A percentile compares a stretch with the other conserved stretches of the same genome.
Evolutionary conservation across 2,113 vertebrate genomes (phyloP).

Genomic region (Takifugu bimaculatus): DNA sequence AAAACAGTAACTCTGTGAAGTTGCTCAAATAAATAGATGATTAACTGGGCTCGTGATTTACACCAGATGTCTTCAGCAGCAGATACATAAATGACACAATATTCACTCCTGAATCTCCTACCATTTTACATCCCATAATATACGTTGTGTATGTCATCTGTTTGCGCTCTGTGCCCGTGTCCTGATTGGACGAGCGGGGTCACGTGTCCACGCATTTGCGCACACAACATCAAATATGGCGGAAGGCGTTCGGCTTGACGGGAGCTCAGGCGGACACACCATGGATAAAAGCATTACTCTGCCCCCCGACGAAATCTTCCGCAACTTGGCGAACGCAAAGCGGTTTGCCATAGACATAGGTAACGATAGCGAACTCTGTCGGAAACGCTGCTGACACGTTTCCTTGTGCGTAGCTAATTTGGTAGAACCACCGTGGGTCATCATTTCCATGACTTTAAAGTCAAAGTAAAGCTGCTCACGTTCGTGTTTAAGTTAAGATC

Average conservation of each 20-base stretch:
- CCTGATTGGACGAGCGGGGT: constrained; percentile 41
- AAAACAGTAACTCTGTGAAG: not conserved
- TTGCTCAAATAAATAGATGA: too few relatives aligned
- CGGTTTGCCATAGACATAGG: constrained; percentile 97
- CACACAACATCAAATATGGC: constrained; percentile 71
- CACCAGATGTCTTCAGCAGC: too few relatives aligned
- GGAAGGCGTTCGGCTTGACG: constrained; percentile 72
- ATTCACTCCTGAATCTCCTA: too few relatives aligned
- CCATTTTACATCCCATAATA: too few relatives aligned
- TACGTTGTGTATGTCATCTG: too few relatives aligned
- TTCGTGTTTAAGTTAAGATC: not conserved
- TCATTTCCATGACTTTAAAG: constrained; percentile 16
- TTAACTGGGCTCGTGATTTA: too few relatives aligned
- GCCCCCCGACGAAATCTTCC: constrained; percentile 92
- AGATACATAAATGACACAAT: too few relatives aligned
- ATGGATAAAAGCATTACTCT: constrained; percentile 96
- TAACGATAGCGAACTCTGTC: constrained; percentile 42
- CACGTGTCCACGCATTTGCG: not conserved
- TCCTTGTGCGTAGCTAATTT: constrained; percentile 11
- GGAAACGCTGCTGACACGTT: not conserved
- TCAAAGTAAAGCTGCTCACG: constrained; percentile 25
- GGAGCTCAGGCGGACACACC: constrained; percentile 67
- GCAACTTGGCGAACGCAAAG: constrained; percentile 94
- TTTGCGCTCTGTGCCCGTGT: not conserved
- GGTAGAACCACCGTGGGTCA: constrained; percentile 14